Conservation (phyloP, 2,888 invertebrate species). For the Smittia aterrima region DNA sequence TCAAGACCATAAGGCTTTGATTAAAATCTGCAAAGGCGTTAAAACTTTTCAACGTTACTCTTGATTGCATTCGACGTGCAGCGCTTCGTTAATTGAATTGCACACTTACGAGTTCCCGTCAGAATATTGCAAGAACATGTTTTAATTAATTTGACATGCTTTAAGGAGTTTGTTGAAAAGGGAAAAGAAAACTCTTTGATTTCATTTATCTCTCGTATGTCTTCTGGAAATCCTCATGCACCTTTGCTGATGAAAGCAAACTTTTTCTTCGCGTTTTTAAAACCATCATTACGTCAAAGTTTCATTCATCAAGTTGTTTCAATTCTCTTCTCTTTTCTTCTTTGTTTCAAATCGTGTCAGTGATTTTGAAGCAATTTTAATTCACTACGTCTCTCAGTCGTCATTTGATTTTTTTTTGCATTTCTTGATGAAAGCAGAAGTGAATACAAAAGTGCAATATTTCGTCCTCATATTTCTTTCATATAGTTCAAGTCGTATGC, state of each 20-base stretch:
- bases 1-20: neutral
- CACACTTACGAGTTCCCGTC: neutral
- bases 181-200: neutral
- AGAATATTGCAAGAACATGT: neutral
- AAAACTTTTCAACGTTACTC: neutral
- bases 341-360: neutral
- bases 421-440: no score
- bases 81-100: neutral
- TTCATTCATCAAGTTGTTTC: neutral
- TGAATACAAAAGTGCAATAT: no score
- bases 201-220: no score
- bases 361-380: conserved; percentile 16
- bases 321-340: neutral
- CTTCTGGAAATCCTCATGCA: no score
- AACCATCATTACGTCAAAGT: conserved; percentile 26
- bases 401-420: neutral
- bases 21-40: no score
- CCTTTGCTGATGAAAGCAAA: no score
- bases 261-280: neutral
- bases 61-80: neutral
- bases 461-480: no score
- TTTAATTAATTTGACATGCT: neutral
- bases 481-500: no score
- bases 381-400: no score
- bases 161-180: neutral